Evolutionary conservation across 2,888 invertebrate species (phyloP), one percentile per base, ranked within the genome.

Genomic region (Rhagonycha lutea): DNA sequence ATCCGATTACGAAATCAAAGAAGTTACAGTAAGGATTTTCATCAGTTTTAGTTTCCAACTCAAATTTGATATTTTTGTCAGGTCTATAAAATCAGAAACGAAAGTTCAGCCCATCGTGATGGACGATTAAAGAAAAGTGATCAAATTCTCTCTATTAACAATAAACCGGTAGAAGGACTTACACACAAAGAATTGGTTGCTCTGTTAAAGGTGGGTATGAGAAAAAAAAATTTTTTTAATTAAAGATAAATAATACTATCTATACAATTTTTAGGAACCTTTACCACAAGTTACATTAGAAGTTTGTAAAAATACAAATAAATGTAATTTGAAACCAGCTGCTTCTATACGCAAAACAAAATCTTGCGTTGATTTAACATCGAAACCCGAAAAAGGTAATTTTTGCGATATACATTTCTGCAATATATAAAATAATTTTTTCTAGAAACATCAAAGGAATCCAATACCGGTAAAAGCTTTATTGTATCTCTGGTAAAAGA

Each of bases 1-100:
- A 70, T 92, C 93, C 14, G 97, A 97, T 86, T 96, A 96, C 86
- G 97, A 97, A 90, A 93, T 94, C 83, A 97, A 96, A 89, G 96
- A 96, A 87, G 96, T 97, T 80, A 96, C 96, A 84, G 96, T 95
- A 87, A 89, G 92, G 89, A 79, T 72, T 60, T 60, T 65, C 4
- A n/a, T 23, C 10, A 14, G 12, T 24, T 67, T 23, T 7, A 24
- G 23, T 26, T 61, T 47, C 3, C 68, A 29, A 60, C 47, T 47
- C 61, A 26, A 60, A 11, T 18, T 14, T 29, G 12, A 18, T 68
- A 14, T 11, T 32, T 79, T 73, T 86, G 85, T 26, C 86, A 96
- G 96, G 94, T 97, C 80, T 96, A 97, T 87, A 94, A 96, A 87
- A 95, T 97, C 71, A 89, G 96, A 82, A 91, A 92, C 75, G 96